These are phyloP conservation scores for Limanda limanda DNA, from an alignment of 2,113 vertebrate genomes.

Conservation along the genomic window DNA sequence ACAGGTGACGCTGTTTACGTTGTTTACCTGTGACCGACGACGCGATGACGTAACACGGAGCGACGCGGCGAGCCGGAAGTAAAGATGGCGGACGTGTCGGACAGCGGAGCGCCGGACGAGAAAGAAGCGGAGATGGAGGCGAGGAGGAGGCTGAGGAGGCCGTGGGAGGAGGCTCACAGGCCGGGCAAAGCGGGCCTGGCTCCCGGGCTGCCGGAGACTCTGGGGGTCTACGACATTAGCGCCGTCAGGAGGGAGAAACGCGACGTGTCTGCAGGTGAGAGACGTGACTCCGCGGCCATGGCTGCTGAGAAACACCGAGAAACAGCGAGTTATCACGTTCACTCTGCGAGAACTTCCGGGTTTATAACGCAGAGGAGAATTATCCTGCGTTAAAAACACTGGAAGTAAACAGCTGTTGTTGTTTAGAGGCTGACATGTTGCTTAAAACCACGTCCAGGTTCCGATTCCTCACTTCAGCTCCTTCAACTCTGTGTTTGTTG, in stretches of 20 bases:
- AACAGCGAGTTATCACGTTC: background rate
- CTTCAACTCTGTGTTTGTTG: no score
- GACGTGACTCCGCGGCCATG: background rate
- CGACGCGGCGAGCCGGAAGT: slow-evolving; percentile 29
- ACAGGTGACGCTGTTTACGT: no score
- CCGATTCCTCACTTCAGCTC: no score
- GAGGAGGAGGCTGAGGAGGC: slow-evolving; percentile 45
- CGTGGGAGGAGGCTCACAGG: slow-evolving; percentile 55
- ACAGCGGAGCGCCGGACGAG: slow-evolving; percentile 73
- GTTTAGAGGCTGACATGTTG: background rate
- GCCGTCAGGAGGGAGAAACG: slow-evolving; percentile 66
- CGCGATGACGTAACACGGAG: background rate
- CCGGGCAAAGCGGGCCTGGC: slow-evolving; percentile 44
- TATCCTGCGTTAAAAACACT: background rate
- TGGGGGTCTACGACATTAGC: slow-evolving; percentile 80
- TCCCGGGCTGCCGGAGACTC: slow-evolving; percentile 75
- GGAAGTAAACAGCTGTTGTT: background rate
- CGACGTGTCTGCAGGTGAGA: slow-evolving; percentile 79
- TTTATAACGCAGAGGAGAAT: background rate
- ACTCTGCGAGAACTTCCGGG: background rate
- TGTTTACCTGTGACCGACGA: background rate
- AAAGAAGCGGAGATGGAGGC: slow-evolving; percentile 72
- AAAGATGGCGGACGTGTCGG: slow-evolving; percentile 83
- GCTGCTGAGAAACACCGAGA: background rate
- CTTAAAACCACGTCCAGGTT: no score